Percentiles rank a stretch among this genome's conserved stretches.
These are phyloP conservation scores for Loris lydekkerianus DNA, from an alignment of 2,797 vertebrate species.

Conservation along the genomic window DNA sequence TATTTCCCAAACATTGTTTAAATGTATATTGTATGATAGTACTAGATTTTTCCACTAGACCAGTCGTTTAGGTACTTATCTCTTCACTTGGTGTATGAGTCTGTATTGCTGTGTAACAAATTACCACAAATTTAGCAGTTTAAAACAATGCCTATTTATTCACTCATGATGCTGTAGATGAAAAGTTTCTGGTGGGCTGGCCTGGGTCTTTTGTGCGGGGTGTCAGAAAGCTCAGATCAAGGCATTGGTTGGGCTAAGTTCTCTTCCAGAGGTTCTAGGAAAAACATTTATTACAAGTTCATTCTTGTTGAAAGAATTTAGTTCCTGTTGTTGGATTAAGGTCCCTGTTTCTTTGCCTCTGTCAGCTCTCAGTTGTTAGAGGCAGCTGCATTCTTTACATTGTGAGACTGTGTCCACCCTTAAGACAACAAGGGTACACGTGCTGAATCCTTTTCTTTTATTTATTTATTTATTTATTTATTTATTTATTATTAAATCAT, in stretches of 20 bases:
- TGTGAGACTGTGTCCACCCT: not conserved
- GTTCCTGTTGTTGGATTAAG: not conserved
- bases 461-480: too few species aligned
- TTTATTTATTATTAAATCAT: too few species aligned
- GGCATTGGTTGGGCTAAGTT: not conserved
- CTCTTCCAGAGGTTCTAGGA: not conserved
- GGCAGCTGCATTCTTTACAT: not conserved
- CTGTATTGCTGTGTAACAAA: not conserved
- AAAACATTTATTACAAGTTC: not conserved
- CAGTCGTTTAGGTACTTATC: not conserved
- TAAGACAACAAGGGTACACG: not conserved
- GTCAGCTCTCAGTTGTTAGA: not conserved
- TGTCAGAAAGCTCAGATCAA: not conserved
- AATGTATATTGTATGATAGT: not conserved
- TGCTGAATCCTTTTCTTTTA: not conserved
- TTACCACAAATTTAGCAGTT: not conserved
- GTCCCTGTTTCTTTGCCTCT: not conserved
- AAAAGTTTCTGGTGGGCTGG: not conserved
- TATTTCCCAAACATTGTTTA: constrained; percentile 20
- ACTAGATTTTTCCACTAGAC: not conserved
- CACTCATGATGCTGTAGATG: not conserved
- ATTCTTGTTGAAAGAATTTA: not conserved
- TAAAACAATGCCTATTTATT: not conserved
- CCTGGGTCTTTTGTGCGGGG: not conserved
- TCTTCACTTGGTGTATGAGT: not conserved